phyloP scores from a whole-genome alignment of 2,797 vertebrate genomes.

The Leptoclinus maculatus region DNA sequence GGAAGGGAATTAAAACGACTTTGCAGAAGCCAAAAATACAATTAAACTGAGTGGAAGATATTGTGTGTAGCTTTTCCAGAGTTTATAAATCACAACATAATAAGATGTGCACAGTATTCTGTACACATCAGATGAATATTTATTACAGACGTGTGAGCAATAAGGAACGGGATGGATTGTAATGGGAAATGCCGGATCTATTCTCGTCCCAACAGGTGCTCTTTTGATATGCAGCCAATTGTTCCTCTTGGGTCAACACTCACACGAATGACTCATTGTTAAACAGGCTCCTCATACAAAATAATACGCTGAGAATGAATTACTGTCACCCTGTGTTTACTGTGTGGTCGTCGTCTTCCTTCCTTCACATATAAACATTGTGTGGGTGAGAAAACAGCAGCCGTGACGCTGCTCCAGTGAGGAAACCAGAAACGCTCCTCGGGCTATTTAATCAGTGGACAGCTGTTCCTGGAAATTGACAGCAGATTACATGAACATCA shows the following conservation, averaged over 20 bases:
- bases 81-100: neutral
- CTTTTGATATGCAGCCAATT: neutral
- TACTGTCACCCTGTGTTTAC: neutral
- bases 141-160: neutral
- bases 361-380: conserved; percentile 10
- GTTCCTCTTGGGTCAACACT: neutral
- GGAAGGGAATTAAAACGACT: neutral
- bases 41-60: neutral
- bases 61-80: neutral
- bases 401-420: neutral
- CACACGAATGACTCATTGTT: neutral
- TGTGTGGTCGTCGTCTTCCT: neutral
- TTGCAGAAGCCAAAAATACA: neutral
- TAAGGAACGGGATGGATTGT: neutral
- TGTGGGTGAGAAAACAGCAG: neutral
- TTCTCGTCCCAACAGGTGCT: neutral
- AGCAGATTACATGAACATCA: conserved; percentile 31
- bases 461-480: conserved; percentile 48
- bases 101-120: neutral
- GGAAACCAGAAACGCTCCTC: conserved; percentile 8
- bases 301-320: neutral
- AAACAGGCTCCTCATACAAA: neutral
- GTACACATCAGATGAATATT: neutral
- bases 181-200: neutral
- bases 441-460: conserved; percentile 7